Evolutionary conservation across 2,888 invertebrate species (phyloP), one percentile per base, ranked within the genome.

Genomic region (Cynaeus angustus): DNA sequence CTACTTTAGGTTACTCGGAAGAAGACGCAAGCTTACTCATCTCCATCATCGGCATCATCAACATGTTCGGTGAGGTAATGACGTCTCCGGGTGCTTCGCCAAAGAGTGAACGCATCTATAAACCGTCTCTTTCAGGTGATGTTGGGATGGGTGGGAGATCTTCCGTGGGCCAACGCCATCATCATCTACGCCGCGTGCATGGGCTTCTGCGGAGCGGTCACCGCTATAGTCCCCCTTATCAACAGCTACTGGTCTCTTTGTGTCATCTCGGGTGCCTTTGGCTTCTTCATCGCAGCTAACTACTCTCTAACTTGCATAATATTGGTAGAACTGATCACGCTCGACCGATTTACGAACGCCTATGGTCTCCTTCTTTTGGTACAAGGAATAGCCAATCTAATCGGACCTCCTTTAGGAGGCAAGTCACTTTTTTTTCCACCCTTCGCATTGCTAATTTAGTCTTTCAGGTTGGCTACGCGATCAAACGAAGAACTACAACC

Each of bases 381-480:
- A 14, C 96, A 97, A 84, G 98, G 98, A 1, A 85, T 97, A 30
- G 96, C 95, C 1, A 97, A 96, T 83, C 88, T 97, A 10, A 86
- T 96, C 73, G 97, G 97, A 52, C 97, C 98, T 26, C 95, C 97
- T 0, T 82, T 97, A 14, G 96, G 94, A 79, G 97, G 97, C 95
- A 83, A 86, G 82, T 72, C 16, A 12, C 2, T 33, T 33, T 4
- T 1, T 33, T 33, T 9, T 4, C 28, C 1, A 33, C 6, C 2
- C 7, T 9, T 33, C 7, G 7, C 1, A 33, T 2, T 33, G n/a
- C 6, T 9, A 33, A 33, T 33, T 33, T 21, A 21, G 21, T 21
- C 4, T 62, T 88, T 66, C 86, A 95, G 95, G 95, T 46, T 93
- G 92, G 92, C 88, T 95, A 43, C 93, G 89, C 85, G 95, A 95